Conservation (phyloP, 2,888 invertebrate genomes). For the Papilio elwesi region DNA sequence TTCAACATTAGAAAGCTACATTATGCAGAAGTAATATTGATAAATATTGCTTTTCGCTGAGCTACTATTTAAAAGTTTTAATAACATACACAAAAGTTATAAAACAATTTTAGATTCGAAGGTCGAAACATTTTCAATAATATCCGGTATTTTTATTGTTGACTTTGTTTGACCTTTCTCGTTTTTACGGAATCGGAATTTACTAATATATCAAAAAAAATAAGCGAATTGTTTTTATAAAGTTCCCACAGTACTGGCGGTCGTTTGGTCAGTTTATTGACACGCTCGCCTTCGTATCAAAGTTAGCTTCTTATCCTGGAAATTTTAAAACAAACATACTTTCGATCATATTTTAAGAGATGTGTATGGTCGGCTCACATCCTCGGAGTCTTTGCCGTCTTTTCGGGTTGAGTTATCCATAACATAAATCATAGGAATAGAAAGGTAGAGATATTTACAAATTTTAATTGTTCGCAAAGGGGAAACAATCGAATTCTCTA, state of each 20-base stretch:
- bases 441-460: too few relatives aligned
- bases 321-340: constrained; percentile 3
- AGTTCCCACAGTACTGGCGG: constrained; percentile 19
- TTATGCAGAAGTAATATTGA: too few relatives aligned
- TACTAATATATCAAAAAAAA: not conserved
- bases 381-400: too few relatives aligned
- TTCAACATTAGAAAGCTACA: too few relatives aligned
- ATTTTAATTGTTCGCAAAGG: too few relatives aligned
- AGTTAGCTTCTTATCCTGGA: constrained; percentile 6
- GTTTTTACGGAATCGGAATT: constrained; percentile 10
- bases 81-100: not conserved
- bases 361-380: too few relatives aligned
- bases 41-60: too few relatives aligned
- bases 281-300: constrained; percentile 6
- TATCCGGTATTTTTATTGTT: constrained; percentile 16
- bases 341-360: too few relatives aligned
- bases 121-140: constrained; percentile 14
- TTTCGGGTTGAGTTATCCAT: too few relatives aligned
- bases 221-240: not conserved
- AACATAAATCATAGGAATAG: too few relatives aligned
- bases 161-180: constrained; percentile 3
- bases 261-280: constrained; percentile 11
- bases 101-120: constrained; percentile 15
- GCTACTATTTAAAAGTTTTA: not conserved
- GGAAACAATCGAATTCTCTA: too few relatives aligned